Percentiles rank a stretch among this genome's conserved stretches.
phyloP scores from a whole-genome alignment of 2,888 invertebrate genomes.

The Nebria brevicollis region DNA sequence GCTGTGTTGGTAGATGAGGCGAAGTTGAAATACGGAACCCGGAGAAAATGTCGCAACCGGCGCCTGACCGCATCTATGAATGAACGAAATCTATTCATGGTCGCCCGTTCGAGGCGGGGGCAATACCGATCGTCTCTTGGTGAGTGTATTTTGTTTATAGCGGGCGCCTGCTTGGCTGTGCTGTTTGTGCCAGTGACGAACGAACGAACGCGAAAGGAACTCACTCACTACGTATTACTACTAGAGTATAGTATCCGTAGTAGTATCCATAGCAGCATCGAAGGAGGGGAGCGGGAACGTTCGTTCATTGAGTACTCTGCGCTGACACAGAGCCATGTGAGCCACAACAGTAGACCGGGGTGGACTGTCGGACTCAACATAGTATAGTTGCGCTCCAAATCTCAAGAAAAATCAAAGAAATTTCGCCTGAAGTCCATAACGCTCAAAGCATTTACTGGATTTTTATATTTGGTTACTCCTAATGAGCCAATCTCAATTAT shows the following conservation, averaged over 20 bases:
- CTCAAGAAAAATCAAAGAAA: not conserved
- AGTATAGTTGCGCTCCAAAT: not conserved
- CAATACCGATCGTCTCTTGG: conserved; percentile 1
- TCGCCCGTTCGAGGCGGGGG: not conserved
- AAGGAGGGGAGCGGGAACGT: not conserved
- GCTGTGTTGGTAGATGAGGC: not conserved
- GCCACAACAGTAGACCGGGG: not conserved
- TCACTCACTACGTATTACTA: not conserved
- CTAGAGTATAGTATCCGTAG: not conserved
- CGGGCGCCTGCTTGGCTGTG: not conserved
- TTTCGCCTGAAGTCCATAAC: not conserved
- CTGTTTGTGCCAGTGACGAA: not conserved
- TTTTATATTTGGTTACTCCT: no score
- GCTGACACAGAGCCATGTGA: conserved; percentile 1
- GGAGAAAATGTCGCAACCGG: not conserved
- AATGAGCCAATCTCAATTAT: no score
- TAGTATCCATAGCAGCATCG: conserved; percentile 1
- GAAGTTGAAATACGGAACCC: no score
- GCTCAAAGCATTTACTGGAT: not conserved
- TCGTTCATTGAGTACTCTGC: not conserved
- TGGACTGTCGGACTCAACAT: not conserved
- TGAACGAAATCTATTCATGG: not conserved
- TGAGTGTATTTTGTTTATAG: conserved; percentile 1
- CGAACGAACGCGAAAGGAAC: not conserved
- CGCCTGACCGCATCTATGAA: not conserved